Evolutionary conservation across 2,888 invertebrate genomes (phyloP).

Genomic region (Metacarcinus magister): DNA sequence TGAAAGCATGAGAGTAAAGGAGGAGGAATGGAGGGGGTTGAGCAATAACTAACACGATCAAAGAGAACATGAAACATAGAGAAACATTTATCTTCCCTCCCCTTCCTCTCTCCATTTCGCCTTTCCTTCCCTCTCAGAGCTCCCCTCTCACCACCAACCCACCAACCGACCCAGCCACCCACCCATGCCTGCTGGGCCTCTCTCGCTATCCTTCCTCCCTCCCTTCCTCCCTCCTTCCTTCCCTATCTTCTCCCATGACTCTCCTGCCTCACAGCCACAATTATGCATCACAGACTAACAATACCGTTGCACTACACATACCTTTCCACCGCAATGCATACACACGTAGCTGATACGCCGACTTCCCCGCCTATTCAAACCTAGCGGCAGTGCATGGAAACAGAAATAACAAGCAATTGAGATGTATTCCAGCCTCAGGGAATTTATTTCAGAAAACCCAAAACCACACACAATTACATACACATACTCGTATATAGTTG

Average conservation of each 20-base stretch:
- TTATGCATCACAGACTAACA: slow-evolving; percentile 45
- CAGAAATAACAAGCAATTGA: slow-evolving; percentile 28
- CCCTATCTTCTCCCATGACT: not conserved
- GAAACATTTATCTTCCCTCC: not conserved
- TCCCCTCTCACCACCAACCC: not conserved
- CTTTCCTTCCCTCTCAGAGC: not conserved
- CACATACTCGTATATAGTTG: no score
- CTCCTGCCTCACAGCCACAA: not conserved
- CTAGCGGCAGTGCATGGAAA: not conserved
- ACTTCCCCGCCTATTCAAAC: not conserved
- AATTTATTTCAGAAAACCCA: not conserved
- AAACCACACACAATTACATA: not conserved
- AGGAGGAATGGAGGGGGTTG: not conserved
- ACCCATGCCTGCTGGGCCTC: not conserved
- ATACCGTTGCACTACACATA: not conserved
- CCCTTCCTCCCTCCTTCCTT: not conserved
- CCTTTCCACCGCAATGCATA: slow-evolving; percentile 4
- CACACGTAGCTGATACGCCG: not conserved
- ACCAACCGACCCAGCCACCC: not conserved
- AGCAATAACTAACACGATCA: not conserved
- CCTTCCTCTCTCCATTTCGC: not conserved
- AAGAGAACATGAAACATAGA: not conserved
- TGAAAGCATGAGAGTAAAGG: not conserved
- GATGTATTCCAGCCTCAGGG: not conserved
- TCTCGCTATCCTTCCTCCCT: not conserved